Evolutionary conservation across 2,113 vertebrate species (phyloP).

Genomic region (Oryzias javanicus): DNA sequence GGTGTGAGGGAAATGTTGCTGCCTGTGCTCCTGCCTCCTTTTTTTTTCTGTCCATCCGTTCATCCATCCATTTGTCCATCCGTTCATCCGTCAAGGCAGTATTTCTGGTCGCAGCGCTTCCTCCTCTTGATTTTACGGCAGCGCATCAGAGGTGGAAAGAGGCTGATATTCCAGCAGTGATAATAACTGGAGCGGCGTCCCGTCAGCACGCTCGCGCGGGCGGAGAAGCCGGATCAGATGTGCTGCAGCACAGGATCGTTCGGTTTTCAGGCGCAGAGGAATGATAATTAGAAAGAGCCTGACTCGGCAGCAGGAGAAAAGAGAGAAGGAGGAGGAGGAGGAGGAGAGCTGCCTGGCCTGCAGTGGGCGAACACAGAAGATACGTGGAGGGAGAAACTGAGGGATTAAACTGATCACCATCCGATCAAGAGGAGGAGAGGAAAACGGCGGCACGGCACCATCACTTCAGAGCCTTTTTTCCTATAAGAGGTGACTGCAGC

Average conservation of each 20-base stretch:
- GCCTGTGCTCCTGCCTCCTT: background rate
- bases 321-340: constrained; percentile 7
- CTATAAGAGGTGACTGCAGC: constrained; percentile 30
- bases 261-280: constrained; percentile 60
- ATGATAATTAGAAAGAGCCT: constrained; percentile 63
- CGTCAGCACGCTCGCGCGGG: constrained; percentile 8
- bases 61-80: constrained; percentile 21
- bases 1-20: too few species aligned
- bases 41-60: constrained; percentile 3
- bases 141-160: constrained; percentile 23
- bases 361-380: constrained; percentile 22
- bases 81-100: constrained; percentile 29
- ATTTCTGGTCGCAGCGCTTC: constrained; percentile 40
- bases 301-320: constrained; percentile 48
- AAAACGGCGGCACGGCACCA: constrained; percentile 3
- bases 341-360: constrained; percentile 33
- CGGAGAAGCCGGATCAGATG: constrained; percentile 11
- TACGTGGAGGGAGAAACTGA: constrained; percentile 7
- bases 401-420: constrained; percentile 26
- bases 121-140: constrained; percentile 23
- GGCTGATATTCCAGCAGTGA: constrained; percentile 29
- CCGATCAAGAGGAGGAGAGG: constrained; percentile 27
- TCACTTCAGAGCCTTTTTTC: background rate
- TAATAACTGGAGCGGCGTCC: constrained; percentile 27
- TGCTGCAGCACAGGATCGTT: constrained; percentile 42